Conservation (phyloP, 2,888 invertebrate species). For the Thelaira solivaga region DNA sequence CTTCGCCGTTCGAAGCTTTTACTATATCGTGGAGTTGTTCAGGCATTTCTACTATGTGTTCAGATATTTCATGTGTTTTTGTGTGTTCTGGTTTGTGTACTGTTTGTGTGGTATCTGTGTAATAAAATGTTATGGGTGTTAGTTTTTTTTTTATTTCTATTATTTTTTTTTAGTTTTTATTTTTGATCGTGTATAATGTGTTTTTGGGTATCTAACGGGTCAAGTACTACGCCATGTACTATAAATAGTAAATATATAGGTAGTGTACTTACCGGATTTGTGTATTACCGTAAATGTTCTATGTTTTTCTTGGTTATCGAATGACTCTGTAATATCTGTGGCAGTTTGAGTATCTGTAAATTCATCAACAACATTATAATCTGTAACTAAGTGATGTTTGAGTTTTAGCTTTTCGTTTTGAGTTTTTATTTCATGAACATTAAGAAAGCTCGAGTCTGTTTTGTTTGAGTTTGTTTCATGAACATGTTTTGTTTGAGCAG, state of each 20-base stretch:
- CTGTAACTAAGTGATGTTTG: not conserved
- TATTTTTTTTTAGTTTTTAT: slow-evolving; percentile 68
- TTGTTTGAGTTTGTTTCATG: not conserved
- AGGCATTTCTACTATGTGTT: slow-evolving; percentile 57
- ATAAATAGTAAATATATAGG: slow-evolving; percentile 62
- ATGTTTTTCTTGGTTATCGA: slow-evolving; percentile 37
- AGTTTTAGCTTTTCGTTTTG: not conserved
- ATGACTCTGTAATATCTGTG: slow-evolving; percentile 50
- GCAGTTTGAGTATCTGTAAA: slow-evolving; percentile 45
- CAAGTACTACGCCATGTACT: slow-evolving; percentile 75
- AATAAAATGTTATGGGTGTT: slow-evolving; percentile 68
- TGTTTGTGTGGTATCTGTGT: slow-evolving; percentile 76
- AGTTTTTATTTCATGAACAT: not conserved
- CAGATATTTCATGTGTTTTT: slow-evolving; percentile 73
- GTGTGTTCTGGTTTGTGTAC: slow-evolving; percentile 76
- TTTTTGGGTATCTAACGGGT: slow-evolving; percentile 66
- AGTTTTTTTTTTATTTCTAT: slow-evolving; percentile 65
- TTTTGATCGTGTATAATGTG: slow-evolving; percentile 71
- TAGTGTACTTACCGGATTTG: slow-evolving; percentile 67
- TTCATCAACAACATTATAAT: slow-evolving; percentile 42
- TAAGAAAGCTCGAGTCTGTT: not conserved
- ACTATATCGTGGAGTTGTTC: slow-evolving; percentile 32
- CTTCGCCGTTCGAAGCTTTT: not conserved
- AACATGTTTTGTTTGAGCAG: not conserved
- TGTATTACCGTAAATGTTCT: slow-evolving; percentile 64